Conservation (phyloP, 2,888 invertebrate species). For the Dicyrtomina minuta region DNA sequence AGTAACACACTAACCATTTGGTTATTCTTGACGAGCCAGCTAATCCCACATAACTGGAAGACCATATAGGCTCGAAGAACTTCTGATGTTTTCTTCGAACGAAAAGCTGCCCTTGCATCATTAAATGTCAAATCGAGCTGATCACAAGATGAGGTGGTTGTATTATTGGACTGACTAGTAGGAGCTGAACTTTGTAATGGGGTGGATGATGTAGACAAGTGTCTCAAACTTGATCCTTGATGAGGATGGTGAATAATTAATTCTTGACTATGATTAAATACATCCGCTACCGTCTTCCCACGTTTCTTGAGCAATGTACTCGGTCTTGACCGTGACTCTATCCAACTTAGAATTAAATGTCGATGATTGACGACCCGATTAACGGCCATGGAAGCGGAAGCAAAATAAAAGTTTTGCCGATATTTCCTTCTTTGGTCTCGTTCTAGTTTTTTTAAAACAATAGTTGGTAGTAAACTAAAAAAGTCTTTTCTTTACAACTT, state of each 20-base stretch:
- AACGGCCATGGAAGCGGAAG: constrained; percentile 13
- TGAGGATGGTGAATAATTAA: background rate
- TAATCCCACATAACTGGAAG: constrained; percentile 84
- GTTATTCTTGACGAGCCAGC: constrained; percentile 87
- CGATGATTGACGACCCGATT: background rate
- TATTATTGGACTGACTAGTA: background rate
- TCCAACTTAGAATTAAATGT: constrained; percentile 6
- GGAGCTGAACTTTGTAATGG: background rate
- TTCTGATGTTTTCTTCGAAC: constrained; percentile 92
- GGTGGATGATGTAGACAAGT: background rate
- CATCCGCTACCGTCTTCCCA: background rate
- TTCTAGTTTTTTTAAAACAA: too few species aligned
- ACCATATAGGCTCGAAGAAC: constrained; percentile 86
- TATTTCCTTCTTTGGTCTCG: too few species aligned
- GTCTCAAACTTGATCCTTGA: background rate
- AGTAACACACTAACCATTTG: constrained; percentile 83
- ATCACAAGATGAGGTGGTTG: constrained; percentile 59
- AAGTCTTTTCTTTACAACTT: too few species aligned
- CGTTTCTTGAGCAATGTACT: background rate
- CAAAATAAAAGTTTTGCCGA: too few species aligned
- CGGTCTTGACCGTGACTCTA: constrained; percentile 7
- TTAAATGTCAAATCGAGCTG: constrained; percentile 82
- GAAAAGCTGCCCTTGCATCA: constrained; percentile 87
- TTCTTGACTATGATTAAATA: background rate
- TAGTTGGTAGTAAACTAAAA: too few species aligned